Conservation (phyloP, 2,797 vertebrate species). For the Phalanger gymnotis region DNA sequence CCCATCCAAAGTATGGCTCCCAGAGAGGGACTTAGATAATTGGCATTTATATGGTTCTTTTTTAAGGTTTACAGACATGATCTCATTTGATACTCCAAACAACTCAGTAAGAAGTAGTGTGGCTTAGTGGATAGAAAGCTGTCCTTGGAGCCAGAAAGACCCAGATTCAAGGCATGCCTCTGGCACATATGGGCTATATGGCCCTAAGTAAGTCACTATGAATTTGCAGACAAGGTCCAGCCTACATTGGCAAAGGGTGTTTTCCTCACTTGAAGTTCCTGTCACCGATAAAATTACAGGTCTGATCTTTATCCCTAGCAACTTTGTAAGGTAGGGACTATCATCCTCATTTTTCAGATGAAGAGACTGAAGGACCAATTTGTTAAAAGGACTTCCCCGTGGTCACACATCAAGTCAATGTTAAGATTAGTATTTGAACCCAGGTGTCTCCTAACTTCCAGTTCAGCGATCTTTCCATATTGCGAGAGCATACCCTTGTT, state of each 20-base stretch:
- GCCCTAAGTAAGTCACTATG: neutral
- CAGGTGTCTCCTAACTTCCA: neutral
- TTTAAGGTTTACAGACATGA: neutral
- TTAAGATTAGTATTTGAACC: neutral
- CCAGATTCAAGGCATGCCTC: neutral
- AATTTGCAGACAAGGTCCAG: neutral
- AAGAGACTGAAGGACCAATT: neutral
- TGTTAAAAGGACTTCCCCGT: neutral
- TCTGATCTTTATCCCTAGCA: neutral
- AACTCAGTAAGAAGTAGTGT: neutral
- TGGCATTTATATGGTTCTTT: neutral
- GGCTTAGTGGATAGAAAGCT: neutral
- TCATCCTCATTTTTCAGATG: neutral
- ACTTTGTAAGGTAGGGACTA: neutral
- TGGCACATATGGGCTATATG: neutral
- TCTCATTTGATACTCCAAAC: neutral
- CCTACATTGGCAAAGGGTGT: neutral
- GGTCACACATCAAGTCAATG: neutral
- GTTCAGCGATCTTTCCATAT: neutral
- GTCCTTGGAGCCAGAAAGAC: neutral
- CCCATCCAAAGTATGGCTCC: conserved; percentile 93
- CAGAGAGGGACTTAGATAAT: conserved; percentile 68
- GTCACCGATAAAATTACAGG: neutral
- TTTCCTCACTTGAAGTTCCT: neutral
- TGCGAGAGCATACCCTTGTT: conserved; percentile 72